Conservation (phyloP, 2,888 invertebrate genomes). For the Drosophila recens region DNA sequence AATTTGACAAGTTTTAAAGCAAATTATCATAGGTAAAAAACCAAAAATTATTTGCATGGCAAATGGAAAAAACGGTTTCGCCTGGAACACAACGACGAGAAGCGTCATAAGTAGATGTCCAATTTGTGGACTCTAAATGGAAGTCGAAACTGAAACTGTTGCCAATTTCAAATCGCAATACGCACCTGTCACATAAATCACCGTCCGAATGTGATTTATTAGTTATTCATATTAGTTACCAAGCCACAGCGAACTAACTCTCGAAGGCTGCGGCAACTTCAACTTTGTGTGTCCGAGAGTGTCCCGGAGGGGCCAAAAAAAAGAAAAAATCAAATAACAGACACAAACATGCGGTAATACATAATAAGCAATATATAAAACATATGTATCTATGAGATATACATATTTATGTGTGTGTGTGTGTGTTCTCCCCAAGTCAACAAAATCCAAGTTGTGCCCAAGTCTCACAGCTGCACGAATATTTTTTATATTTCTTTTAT, state of each 20-base stretch:
- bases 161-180: conserved; percentile 79
- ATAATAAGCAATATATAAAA: conserved; percentile 76
- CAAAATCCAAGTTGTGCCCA: conserved; percentile 49
- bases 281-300: conserved; percentile 30
- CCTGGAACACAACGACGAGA: neutral
- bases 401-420: conserved; percentile 1
- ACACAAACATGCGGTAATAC: conserved; percentile 66
- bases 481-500: conserved; percentile 36
- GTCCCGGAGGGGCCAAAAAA: conserved; percentile 50
- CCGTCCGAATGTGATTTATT: conserved; percentile 75
- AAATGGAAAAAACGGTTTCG: conserved; percentile 27
- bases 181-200: conserved; percentile 80
- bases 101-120: conserved; percentile 59
- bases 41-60: conserved; percentile 43
- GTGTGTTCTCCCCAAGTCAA: conserved; percentile 11
- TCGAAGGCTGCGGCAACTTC: conserved; percentile 38
- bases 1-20: conserved; percentile 57
- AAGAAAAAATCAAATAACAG: conserved; percentile 29
- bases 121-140: conserved; percentile 71
- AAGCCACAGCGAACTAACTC: conserved; percentile 34
- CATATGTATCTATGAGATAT: conserved; percentile 70
- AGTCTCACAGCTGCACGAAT: conserved; percentile 56
- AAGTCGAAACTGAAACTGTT: conserved; percentile 62
- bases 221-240: conserved; percentile 80
- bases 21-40: conserved; percentile 47